Conservation (phyloP, 1,140 invertebrate genomes). For the Ganaspis sp. region DNA sequence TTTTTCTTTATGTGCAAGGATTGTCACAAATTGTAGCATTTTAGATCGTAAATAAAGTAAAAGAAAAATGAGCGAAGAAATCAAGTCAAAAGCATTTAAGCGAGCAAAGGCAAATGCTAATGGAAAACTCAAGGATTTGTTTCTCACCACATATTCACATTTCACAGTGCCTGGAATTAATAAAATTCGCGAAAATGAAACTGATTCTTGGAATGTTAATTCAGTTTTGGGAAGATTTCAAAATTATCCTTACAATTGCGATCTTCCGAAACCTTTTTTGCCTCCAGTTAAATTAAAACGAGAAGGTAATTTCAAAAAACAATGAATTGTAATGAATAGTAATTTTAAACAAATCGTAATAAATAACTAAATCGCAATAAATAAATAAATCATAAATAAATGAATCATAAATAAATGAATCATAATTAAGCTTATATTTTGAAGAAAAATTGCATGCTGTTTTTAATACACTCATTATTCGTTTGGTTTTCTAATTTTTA, state of each 20-base stretch:
- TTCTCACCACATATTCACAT: slow-evolving; percentile 45
- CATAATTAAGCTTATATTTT: no score
- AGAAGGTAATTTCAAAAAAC: slow-evolving; percentile 48
- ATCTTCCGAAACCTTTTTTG: slow-evolving; percentile 69
- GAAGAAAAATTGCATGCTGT: no score
- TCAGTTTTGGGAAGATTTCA: slow-evolving; percentile 53
- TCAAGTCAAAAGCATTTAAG: slow-evolving; percentile 36
- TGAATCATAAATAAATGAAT: no score
- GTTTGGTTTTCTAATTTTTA: slow-evolving; percentile 41
- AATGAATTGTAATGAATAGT: no score
- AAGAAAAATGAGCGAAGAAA: slow-evolving; percentile 17
- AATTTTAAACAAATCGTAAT: no score
- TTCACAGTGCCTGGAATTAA: slow-evolving; percentile 53
- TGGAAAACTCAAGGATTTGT: slow-evolving; percentile 40
- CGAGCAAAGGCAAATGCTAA: slow-evolving; percentile 44
- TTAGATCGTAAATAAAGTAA: no score
- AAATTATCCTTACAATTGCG: slow-evolving; percentile 65
- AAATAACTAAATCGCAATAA: no score
- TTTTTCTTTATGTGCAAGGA: no score
- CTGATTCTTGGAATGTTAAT: slow-evolving; percentile 46
- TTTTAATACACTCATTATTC: no score
- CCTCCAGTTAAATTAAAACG: slow-evolving; percentile 63
- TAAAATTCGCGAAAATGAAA: slow-evolving; percentile 46
- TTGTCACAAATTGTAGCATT: no score
- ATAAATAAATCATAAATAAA: no score